phyloP scores from a whole-genome alignment of 2,797 vertebrate genomes.

The Myripristis jacobus region DNA sequence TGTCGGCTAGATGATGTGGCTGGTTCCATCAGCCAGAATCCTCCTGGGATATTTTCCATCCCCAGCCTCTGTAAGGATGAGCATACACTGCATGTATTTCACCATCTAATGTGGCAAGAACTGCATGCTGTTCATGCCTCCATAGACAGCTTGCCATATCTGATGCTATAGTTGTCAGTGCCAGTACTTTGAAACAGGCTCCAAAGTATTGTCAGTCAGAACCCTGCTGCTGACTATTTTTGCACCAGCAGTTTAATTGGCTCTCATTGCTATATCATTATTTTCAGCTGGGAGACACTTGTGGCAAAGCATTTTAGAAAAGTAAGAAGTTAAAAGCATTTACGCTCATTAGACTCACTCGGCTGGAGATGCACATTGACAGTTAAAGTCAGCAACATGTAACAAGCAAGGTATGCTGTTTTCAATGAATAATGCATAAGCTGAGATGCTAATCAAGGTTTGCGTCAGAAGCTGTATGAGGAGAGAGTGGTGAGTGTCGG shows the following conservation, averaged over 20 bases:
- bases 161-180: constrained; percentile 65
- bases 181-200: constrained; percentile 71
- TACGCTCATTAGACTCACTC: constrained; percentile 72
- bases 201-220: constrained; percentile 77
- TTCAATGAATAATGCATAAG: constrained; percentile 79
- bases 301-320: constrained; percentile 64
- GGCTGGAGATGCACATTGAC: constrained; percentile 63
- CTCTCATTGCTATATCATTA: constrained; percentile 59
- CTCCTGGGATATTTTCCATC: constrained; percentile 70
- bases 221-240: constrained; percentile 65
- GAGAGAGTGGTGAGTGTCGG: constrained; percentile 43
- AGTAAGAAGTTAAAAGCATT: constrained; percentile 73
- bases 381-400: constrained; percentile 65
- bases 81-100: constrained; percentile 61
- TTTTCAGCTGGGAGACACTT: constrained; percentile 73
- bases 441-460: constrained; percentile 76
- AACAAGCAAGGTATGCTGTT: constrained; percentile 68
- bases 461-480: constrained; percentile 47
- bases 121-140: constrained; percentile 63
- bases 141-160: constrained; percentile 58
- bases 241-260: constrained; percentile 75
- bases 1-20: constrained; percentile 57
- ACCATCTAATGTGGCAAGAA: constrained; percentile 64
- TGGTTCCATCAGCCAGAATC: constrained; percentile 66
- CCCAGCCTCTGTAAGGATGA: constrained; percentile 61